phyloP scores from a whole-genome alignment of 2,797 vertebrate genomes.

The Kryptopterus vitreolus region DNA sequence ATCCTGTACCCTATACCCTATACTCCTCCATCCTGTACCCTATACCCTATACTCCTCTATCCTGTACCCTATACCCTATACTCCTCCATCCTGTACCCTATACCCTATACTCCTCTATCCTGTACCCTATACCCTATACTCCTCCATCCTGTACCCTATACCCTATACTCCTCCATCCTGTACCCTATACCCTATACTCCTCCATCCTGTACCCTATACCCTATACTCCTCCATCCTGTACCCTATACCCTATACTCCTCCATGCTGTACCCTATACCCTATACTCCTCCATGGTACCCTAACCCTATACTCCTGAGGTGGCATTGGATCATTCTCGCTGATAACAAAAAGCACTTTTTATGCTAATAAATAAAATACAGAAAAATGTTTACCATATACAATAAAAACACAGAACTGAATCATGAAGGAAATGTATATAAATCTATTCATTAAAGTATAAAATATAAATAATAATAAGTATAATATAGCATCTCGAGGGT shows the following conservation, averaged over 20 bases:
- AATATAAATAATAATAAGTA: no score
- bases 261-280: background rate
- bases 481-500: no score
- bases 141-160: background rate
- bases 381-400: no score
- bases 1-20: background rate
- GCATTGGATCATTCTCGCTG: no score
- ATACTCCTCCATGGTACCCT: background rate
- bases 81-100: background rate
- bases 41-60: background rate
- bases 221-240: background rate
- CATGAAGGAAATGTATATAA: no score
- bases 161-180: background rate
- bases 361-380: no score
- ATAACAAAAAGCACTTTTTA: no score
- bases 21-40: no score
- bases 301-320: background rate
- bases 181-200: background rate
- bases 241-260: background rate
- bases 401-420: no score
- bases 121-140: background rate
- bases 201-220: background rate
- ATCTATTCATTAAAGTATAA: no score
- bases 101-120: background rate
- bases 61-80: background rate